Base-by-base conservation (phyloP, 2,888 invertebrate genomes). In the Heliconius erato region DNA sequence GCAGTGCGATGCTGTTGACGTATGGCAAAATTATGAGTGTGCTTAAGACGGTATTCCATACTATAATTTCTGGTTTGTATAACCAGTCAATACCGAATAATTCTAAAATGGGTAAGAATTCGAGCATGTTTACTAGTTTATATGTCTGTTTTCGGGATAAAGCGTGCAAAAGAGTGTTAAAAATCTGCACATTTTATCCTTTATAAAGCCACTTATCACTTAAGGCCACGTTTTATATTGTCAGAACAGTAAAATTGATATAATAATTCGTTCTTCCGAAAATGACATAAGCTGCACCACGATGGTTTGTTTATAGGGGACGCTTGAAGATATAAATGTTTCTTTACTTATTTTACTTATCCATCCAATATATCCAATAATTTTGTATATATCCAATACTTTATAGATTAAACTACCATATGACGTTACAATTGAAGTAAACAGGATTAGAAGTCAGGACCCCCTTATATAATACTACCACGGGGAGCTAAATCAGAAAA, bases 1-100 rank as follows among this genome's bases (percentile, higher is more conserved):
- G 63, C 82, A 63, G 35, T n/a, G 74, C 67, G 49, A 79, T 79
- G 81, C 32, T 65, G 40, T 77, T 54, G 79, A 71, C 81, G 32
- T 76, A 67, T 81, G 12, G 63, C 35, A 65, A 44, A 79, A 49
- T 63, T 74, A 59, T 63, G 74, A 67, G 54, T 32, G 12, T 7
- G 32, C 63, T 78, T 32, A 68, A 78, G 68, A 68, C 40, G n/a
- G 28, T 35, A 76, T 76, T 35, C 19, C 16, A 0, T 67, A 9
- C 67, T 32, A 67, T 67, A 67, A 5, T 67, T 67, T 67, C 67
- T 67, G 67, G n/a, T 63, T n/a, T n/a, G 63, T 14, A 65, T 9
- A 11, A 59, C 59, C 6, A 65, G n/a, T 65, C 67, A 67, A 16
- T 67, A 67, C 4, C 12, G 28, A 67, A 67, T 26, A 67, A 26